These are phyloP conservation scores for Ardeotis arabs DNA, from an alignment of 2,113 vertebrate genomes.

Conservation along the genomic window DNA sequence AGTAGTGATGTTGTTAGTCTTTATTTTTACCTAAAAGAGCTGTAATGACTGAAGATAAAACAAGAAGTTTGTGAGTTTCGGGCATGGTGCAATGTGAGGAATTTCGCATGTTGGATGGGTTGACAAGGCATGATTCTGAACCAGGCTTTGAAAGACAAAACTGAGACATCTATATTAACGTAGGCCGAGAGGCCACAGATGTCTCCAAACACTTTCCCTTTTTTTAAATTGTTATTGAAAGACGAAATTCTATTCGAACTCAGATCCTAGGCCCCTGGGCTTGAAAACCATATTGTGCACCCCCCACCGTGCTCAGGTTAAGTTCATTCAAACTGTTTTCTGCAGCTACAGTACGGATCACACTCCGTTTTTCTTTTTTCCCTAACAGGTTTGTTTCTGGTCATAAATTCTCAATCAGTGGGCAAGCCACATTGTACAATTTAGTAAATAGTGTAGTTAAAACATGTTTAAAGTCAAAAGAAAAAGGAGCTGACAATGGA, in stretches of 20 bases:
- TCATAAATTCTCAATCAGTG: conserved; percentile 72
- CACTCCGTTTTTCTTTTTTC: conserved; percentile 45
- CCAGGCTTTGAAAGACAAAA: conserved; percentile 38
- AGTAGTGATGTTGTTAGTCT: background rate
- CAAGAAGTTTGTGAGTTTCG: conserved; percentile 10
- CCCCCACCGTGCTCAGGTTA: conserved; percentile 56
- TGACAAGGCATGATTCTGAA: background rate
- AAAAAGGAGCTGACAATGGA: conserved; percentile 65
- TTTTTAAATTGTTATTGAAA: conserved; percentile 43
- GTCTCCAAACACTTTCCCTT: background rate
- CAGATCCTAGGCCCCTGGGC: conserved; percentile 39
- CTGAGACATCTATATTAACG: conserved; percentile 16
- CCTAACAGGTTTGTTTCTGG: conserved; percentile 73
- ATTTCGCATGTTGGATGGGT: background rate
- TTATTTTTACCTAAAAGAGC: background rate
- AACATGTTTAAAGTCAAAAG: conserved; percentile 68
- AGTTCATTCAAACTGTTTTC: conserved; percentile 45
- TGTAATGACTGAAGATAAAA: background rate
- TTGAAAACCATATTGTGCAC: conserved; percentile 58
- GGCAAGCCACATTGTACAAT: conserved; percentile 47
- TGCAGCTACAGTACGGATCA: conserved; percentile 49
- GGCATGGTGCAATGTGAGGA: background rate
- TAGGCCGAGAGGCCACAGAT: conserved; percentile 40
- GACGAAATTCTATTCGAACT: conserved; percentile 56
- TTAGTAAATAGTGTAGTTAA: conserved; percentile 70